Conservation (phyloP, 2,113 vertebrate genomes). For the Lophius piscatorius region DNA sequence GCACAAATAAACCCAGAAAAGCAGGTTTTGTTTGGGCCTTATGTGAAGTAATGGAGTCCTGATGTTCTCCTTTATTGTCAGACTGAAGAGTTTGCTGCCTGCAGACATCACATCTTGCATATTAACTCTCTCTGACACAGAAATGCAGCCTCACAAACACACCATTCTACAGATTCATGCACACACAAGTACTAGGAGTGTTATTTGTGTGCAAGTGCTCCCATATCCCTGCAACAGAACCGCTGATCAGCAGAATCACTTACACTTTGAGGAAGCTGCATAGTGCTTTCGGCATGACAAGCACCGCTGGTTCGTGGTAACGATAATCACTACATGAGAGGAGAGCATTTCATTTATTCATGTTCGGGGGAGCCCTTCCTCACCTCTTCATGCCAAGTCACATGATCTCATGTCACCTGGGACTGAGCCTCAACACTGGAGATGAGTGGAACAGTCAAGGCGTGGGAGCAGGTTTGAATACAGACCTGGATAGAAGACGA, state of each 20-base stretch:
- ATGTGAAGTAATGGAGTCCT: slow-evolving; percentile 53
- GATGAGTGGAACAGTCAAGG: slow-evolving; percentile 47
- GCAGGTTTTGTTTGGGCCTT: slow-evolving; percentile 42
- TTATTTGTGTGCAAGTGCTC: background rate
- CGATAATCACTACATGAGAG: slow-evolving; percentile 32
- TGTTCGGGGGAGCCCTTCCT: slow-evolving; percentile 33
- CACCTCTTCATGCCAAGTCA: slow-evolving; percentile 41
- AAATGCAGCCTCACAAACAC: slow-evolving; percentile 13
- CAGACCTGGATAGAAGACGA: background rate
- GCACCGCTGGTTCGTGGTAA: no score
- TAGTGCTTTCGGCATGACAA: no score
- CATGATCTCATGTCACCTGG: slow-evolving; percentile 35
- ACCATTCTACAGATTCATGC: background rate
- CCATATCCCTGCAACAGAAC: background rate
- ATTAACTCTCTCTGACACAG: slow-evolving; percentile 29
- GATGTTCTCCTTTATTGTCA: slow-evolving; percentile 49
- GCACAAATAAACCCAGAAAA: slow-evolving; percentile 15
- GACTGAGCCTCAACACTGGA: slow-evolving; percentile 47
- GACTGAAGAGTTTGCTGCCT: slow-evolving; percentile 41
- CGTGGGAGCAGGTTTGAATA: slow-evolving; percentile 12
- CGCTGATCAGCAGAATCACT: no score
- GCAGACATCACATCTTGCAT: slow-evolving; percentile 28
- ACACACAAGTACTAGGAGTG: no score
- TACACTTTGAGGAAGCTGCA: no score
- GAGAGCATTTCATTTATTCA: slow-evolving; percentile 11